Base-by-base conservation (phyloP, 2,888 invertebrate genomes). In the Holacanthella duospinosa region DNA sequence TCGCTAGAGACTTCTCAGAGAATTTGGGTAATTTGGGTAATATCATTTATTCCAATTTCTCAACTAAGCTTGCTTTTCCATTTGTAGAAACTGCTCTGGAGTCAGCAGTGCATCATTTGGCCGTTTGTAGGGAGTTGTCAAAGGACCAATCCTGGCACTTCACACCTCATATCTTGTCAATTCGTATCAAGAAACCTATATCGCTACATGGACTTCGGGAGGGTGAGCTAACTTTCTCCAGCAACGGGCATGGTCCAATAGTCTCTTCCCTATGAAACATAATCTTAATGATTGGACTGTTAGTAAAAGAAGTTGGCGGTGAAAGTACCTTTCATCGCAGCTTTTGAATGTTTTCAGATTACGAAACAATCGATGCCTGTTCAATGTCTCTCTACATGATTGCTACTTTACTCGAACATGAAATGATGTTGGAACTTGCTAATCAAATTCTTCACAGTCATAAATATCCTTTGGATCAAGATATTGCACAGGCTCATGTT, bases 351-450 rank as follows among this genome's bases (percentile, higher is more conserved):
- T n/a, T 44, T 59, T n/a, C 36, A 54, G 63, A 63, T 25, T 65
- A 66, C 43, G 64, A 67, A 24, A 43, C 61, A 12, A 64, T 71
- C 26, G 71, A 71, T 43, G 71, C 66, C 2, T 65, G 68, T 59
- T 64, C 66, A 1, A 64, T 69, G 67, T 60, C 67, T 25, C 27
- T 71, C 19, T 71, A 71, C 57, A 66, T 69, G 68, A 61, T 70
- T 12, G 69, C 69, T 9, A 67, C 68, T 58, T 61, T 71, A n/a
- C 59, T 70, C 19, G 70, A 69, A 48, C 68, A 70, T 61, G 68
- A 68, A 60, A 61, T 70, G 58, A 61, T 71, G 36, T 64, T 70
- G 43, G 66, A 67, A 29, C 63, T 70, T 55, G 70, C 70, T 1
- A 67, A 68, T 55, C 65, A 70, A 62, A 67, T 71, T 44, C 64